These are phyloP conservation scores for Mercenaria mercenaria DNA, from an alignment of 1,140 invertebrate genomes.

Conservation along the genomic window DNA sequence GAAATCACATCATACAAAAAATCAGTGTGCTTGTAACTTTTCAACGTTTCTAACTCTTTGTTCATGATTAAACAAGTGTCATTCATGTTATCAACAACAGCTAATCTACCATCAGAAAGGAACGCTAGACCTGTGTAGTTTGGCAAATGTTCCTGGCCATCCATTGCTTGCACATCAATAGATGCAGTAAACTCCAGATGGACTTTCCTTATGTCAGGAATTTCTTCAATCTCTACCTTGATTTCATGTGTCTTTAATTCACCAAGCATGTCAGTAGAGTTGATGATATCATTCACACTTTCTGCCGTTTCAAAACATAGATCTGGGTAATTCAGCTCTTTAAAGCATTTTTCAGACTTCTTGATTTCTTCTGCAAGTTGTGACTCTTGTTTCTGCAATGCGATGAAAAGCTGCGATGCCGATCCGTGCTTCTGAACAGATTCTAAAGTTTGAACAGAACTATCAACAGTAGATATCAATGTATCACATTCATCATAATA, in stretches of 20 bases:
- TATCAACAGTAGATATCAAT: neutral
- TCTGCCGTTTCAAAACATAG: neutral
- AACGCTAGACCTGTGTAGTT: neutral
- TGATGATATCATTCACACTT: no score
- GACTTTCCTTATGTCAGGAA: neutral
- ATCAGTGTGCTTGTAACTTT: neutral
- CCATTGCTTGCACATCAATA: neutral
- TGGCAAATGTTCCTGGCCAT: neutral
- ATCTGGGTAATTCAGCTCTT: neutral
- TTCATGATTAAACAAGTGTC: neutral
- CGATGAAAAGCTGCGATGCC: conserved; percentile 5
- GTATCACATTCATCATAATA: neutral
- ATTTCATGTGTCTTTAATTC: neutral
- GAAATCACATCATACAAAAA: neutral
- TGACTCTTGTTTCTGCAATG: neutral
- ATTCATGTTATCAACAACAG: conserved; percentile 6
- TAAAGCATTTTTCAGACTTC: neutral
- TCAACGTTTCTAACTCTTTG: neutral
- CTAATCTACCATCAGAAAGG: neutral
- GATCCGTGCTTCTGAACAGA: neutral
- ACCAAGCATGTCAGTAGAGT: neutral
- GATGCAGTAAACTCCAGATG: neutral
- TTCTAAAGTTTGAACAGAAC: neutral
- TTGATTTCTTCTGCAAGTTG: neutral
- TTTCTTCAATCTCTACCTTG: neutral